Base-by-base conservation (phyloP, 2,113 vertebrate genomes). In the Marcusenius ussheri region DNA sequence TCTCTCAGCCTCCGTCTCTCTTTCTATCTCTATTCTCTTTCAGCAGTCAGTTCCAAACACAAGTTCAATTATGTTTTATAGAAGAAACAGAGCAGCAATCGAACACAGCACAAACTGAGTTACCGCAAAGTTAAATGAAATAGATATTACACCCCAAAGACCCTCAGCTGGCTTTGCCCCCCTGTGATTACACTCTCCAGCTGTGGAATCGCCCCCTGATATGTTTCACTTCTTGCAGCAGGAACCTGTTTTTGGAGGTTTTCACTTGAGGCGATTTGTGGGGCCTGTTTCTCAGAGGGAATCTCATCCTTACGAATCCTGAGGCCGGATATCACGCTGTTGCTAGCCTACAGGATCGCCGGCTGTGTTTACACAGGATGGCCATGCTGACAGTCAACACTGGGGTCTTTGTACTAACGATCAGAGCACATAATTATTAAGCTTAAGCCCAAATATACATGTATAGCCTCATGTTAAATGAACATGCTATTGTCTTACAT, bases 51-150 rank as follows among this genome's bases (percentile, higher is more conserved):
- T 80, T 80, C 17, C 13, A 80, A 80, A 80, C 74, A 80, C 74
- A 80, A 42, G 74, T 80, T 39, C 74, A 80, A 80, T 80, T 35
- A 42, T 80, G 35, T 80, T 42, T 80, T 42, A 80, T 80, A 80
- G 35, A 80, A 80, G 74, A 80, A 80, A 80, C 74, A 80, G 74
- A 80, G 74, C 74, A 42, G 35, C 74, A 80, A 80, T 80, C 35
- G 74, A 80, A 42, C 35, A 2, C 31, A 35, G 35, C 74, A 80
- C 74, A 80, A 80, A 80, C 74, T 19, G 74, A 19, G 74, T 80
- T 80, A 39, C 35, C 6, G 3, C 74, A 80, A 35, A 42, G 74
- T 80, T 42, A 80, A 42, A 80, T 80, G 74, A 80, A 80, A 80
- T 80, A 42, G 74, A 80, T 80, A 42, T 80, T 80, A 42, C 74